Percentiles rank a stretch among this genome's conserved stretches.
Evolutionary conservation across 2,888 invertebrate species (phyloP).

Genomic region (Campoplex nolae): DNA sequence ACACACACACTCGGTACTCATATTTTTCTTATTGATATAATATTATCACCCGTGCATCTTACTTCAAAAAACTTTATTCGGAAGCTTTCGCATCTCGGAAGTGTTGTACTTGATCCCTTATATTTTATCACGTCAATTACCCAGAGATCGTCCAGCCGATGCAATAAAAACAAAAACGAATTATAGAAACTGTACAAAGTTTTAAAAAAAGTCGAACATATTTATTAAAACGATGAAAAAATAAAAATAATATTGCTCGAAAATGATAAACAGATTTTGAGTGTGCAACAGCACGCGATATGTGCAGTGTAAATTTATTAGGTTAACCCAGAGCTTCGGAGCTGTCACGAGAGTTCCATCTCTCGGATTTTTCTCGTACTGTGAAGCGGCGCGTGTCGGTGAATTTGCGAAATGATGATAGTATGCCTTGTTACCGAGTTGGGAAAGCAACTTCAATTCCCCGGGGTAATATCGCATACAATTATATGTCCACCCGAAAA

Average conservation of each 20-base stretch:
- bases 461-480: constrained; percentile 84
- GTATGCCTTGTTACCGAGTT: constrained; percentile 83
- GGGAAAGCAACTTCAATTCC: constrained; percentile 75
- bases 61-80: neutral
- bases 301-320: neutral
- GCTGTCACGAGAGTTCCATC: constrained; percentile 37
- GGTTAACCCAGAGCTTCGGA: neutral
- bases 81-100: neutral
- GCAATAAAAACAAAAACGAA: neutral
- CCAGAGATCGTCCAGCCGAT: too few species aligned
- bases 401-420: constrained; percentile 74
- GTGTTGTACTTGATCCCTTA: neutral
- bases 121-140: neutral
- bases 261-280: neutral
- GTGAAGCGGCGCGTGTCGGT: neutral
- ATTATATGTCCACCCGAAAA: constrained; percentile 82
- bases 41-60: neutral
- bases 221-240: too few species aligned
- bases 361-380: constrained; percentile 24
- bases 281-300: neutral
- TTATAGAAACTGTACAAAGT: neutral
- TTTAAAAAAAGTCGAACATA: neutral
- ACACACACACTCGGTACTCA: neutral
- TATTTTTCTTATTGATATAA: neutral
- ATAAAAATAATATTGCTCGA: neutral